Base-by-base conservation (phyloP, 2,113 vertebrate species). In the Phylloscopus trochiloides region DNA sequence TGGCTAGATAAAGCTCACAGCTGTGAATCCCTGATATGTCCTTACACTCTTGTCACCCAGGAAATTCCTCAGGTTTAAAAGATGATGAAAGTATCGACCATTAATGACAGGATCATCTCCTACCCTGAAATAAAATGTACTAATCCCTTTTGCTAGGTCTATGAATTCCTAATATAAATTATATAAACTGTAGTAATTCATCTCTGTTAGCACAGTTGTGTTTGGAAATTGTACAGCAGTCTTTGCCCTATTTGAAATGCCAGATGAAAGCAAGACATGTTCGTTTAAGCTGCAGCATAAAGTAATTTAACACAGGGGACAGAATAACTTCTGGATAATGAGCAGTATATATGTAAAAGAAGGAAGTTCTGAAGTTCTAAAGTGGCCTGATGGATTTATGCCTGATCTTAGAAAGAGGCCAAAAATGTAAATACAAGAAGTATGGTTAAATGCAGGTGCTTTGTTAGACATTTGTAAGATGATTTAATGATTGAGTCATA, bases 91-190 rank as follows among this genome's bases (percentile, higher is more conserved):
- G 99, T 99, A 99, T 99, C 99, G 99, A 99, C 99, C 99, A 98
- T 99, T 99, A 99, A 99, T 99, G 99, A 99, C 99, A 99, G 99
- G 99, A 99, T 99, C 99, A 99, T 99, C 99, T 99, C 98, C 98
- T 99, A 98, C 98, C 98, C 99, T 99, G 99, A 99, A 99, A 99
- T 99, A 99, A 98, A 99, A 99, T 97, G 99, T 99, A 99, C 98
- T 99, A 99, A 99, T 99, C 99, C 99, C 98, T 99, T 99, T 99
- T 99, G 99, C 99, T 99, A 99, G 99, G 99, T 99, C 99, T 99
- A 99, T 99, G 99, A 99, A 99, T 99, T 99, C 99, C 99, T 99
- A 99, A 99, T 99, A 99, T 98, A 99, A 99, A 99, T 99, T 99
- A 99, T 99, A 99, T 99, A 99, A 99, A 99, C 99, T 98, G 98